Conservation (phyloP, 1,140 invertebrate species). For the Bradynema listronoti region DNA sequence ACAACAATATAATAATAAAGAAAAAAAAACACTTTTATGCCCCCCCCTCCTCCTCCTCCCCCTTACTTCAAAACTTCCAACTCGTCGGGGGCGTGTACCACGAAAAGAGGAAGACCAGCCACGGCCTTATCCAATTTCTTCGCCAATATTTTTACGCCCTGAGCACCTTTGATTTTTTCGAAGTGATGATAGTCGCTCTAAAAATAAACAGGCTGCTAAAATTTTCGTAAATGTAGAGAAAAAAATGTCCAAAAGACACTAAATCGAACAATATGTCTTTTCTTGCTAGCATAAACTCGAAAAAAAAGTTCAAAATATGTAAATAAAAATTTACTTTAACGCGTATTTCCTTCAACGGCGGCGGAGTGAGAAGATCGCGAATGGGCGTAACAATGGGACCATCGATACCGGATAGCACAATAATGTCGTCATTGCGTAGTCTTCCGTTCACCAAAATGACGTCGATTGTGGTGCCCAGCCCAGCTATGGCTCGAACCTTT, state of each 20-base stretch:
- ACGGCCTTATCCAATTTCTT: constrained; percentile 97
- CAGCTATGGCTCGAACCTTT: constrained; percentile 86
- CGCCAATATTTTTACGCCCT: constrained; percentile 90
- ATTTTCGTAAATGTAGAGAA: constrained; percentile 9
- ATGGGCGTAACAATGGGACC: constrained; percentile 96
- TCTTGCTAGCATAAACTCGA: constrained; percentile 18
- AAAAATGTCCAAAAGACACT: not conserved
- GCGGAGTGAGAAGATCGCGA: constrained; percentile 88
- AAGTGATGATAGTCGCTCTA: constrained; percentile 89
- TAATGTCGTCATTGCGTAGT: too few species aligned
- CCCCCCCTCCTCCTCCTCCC: too few species aligned
- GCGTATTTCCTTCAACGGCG: constrained; percentile 91
- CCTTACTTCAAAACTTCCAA: constrained; percentile 72
- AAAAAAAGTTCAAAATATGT: not conserved
- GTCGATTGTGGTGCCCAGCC: constrained; percentile 96
- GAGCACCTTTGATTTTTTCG: constrained; percentile 87
- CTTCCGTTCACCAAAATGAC: constrained; percentile 92
- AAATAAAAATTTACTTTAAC: constrained; percentile 70
- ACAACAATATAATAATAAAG: too few species aligned
- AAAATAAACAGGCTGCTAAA: constrained; percentile 11
- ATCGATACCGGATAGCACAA: constrained; percentile 88
- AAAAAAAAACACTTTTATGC: too few species aligned
- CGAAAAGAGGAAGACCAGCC: constrained; percentile 68
- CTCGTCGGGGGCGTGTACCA: constrained; percentile 87
- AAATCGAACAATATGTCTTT: not conserved